phyloP scores from a whole-genome alignment of 2,113 vertebrate species.

The Tachuris rubrigastra region DNA sequence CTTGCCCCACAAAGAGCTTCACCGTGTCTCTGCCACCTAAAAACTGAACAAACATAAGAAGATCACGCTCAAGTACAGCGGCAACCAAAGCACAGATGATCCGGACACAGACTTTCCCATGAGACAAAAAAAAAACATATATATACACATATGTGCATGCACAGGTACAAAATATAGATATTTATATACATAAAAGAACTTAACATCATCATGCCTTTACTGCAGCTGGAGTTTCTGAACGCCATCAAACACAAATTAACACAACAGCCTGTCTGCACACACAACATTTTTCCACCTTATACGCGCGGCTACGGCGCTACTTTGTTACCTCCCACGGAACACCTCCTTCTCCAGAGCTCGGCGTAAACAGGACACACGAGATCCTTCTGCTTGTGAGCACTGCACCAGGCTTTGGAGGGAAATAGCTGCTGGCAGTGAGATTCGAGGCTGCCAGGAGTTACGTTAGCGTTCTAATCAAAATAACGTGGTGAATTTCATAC shows the following conservation, averaged over 20 bases:
- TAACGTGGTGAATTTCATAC: neutral
- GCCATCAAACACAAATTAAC: neutral
- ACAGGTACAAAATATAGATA: neutral
- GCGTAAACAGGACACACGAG: neutral
- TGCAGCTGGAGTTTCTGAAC: neutral
- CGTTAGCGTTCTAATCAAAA: neutral
- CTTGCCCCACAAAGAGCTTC: neutral
- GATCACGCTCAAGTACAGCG: fast-evolving
- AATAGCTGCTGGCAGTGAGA: neutral
- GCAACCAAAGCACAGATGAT: too few species aligned
- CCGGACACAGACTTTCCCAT: neutral
- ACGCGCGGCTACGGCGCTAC: neutral
- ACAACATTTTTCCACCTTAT: neutral
- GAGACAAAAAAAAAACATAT: neutral
- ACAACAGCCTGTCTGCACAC: neutral
- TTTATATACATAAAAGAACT: neutral
- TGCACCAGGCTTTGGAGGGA: neutral
- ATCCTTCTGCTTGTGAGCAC: neutral
- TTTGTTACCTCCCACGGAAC: slow-evolving; percentile 9
- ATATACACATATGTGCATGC: neutral
- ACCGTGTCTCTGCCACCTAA: slow-evolving; percentile 34
- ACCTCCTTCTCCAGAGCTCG: neutral
- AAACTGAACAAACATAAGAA: neutral
- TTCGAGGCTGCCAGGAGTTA: slow-evolving; percentile 13
- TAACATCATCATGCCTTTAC: neutral